Evolutionary conservation across 2,797 vertebrate genomes (phyloP).

Genomic region (Syndactyla subalaris): DNA sequence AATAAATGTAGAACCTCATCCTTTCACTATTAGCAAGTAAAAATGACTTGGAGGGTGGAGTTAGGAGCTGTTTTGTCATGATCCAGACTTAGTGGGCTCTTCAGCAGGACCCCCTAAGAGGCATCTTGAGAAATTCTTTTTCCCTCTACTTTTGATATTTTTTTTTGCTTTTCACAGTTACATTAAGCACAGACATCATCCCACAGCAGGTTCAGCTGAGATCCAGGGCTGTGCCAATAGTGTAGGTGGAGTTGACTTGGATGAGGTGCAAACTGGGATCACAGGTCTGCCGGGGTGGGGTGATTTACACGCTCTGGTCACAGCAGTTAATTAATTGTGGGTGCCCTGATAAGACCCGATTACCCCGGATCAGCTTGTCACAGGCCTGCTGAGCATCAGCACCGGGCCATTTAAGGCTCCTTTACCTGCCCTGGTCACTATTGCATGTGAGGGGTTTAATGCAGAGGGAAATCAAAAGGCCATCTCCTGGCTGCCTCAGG

Average conservation of each 20-base stretch:
- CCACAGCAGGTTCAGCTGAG: constrained; percentile 79
- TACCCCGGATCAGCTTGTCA: constrained; percentile 34
- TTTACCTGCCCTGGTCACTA: background rate
- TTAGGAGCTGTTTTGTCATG: background rate
- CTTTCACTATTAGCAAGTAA: background rate
- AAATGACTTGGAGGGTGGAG: background rate
- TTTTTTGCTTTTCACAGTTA: background rate
- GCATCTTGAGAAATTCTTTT: background rate
- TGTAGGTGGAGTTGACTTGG: constrained; percentile 79
- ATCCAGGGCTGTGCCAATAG: constrained; percentile 84
- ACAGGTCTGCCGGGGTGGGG: constrained; percentile 73
- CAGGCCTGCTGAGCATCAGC: constrained; percentile 50
- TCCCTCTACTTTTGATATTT: background rate
- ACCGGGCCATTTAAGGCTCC: background rate
- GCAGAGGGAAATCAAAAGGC: background rate
- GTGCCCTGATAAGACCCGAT: constrained; percentile 73
- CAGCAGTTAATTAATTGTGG: constrained; percentile 74
- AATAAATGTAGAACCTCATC: background rate
- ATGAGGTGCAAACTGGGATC: constrained; percentile 87
- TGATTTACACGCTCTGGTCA: constrained; percentile 78
- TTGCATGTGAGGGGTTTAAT: background rate
- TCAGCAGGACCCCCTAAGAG: background rate
- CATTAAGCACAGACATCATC: background rate
- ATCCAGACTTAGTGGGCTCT: background rate
- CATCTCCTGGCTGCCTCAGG: background rate